phyloP scores from a whole-genome alignment of 2,113 vertebrate species.

The Perca fluviatilis region DNA sequence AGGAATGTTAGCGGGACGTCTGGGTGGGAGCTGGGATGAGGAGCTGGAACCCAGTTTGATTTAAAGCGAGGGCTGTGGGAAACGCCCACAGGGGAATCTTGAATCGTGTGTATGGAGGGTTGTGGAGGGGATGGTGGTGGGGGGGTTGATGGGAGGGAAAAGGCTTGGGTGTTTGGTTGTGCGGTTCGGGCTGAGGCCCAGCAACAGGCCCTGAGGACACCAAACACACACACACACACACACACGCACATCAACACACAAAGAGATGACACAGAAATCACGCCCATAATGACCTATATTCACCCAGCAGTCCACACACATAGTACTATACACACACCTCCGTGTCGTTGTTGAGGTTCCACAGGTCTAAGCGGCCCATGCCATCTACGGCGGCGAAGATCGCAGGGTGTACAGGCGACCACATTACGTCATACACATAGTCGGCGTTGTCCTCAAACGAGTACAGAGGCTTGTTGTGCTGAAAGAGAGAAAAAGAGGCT shows the following conservation, averaged over 20 bases:
- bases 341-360: conserved; percentile 98
- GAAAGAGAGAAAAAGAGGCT: conserved; percentile 78
- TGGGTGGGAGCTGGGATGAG: conserved; percentile 69
- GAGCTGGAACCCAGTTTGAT: conserved; percentile 76
- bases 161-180: conserved; percentile 68
- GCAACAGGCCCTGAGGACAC: conserved; percentile 63
- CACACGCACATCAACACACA: conserved; percentile 47
- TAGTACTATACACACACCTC: conserved; percentile 87
- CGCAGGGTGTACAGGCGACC: conserved; percentile 95
- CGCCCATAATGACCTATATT: conserved; percentile 37
- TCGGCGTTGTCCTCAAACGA: conserved; percentile 99
- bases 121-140: conserved; percentile 46
- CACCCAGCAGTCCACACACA: background rate
- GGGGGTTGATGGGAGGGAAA: conserved; percentile 48
- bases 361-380: conserved; percentile 97
- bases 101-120: conserved; percentile 44
- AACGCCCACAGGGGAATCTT: conserved; percentile 78
- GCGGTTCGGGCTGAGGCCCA: conserved; percentile 70
- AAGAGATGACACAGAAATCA: conserved; percentile 43
- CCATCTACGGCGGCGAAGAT: conserved; percentile 96
- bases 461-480: conserved; percentile 99
- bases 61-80: conserved; percentile 76
- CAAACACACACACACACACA: conserved; percentile 54
- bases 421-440: conserved; percentile 98
- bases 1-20: conserved; percentile 64